phyloP scores from a whole-genome alignment of 2,888 invertebrate genomes.

The Azorinus chamasolen region DNA sequence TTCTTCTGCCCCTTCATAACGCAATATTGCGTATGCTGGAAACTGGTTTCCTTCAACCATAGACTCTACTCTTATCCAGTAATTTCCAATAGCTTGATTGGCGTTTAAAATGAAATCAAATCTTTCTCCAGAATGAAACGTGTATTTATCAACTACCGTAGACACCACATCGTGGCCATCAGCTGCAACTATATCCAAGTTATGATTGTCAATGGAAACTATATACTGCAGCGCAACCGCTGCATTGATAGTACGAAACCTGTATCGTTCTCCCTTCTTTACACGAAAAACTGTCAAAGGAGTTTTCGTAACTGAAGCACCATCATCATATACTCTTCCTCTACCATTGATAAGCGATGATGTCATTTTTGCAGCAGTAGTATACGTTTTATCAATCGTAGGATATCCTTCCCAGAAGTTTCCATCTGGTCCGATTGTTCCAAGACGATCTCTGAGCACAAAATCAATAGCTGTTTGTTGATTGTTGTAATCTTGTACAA shows the following conservation, averaged over 20 bases:
- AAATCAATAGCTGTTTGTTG: conserved; percentile 4
- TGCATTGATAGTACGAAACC: conserved; percentile 74
- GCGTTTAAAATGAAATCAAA: conserved; percentile 75
- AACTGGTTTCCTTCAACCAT: conserved; percentile 50
- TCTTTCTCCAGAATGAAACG: conserved; percentile 76
- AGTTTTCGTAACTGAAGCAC: conserved; percentile 33
- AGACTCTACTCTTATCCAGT: conserved; percentile 77
- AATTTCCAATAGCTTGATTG: conserved; percentile 62
- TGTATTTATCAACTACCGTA: conserved; percentile 57
- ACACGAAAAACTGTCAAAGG: conserved; percentile 64
- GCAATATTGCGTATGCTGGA: conserved; percentile 61
- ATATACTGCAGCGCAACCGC: conserved; percentile 68
- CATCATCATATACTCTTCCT: conserved; percentile 57
- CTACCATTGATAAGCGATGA: conserved; percentile 71
- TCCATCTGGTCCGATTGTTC: conserved; percentile 13
- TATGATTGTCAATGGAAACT: conserved; percentile 75
- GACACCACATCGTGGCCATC: conserved; percentile 73
- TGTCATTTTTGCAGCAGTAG: conserved; percentile 31
- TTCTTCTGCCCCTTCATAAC: conserved; percentile 50
- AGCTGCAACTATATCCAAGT: conserved; percentile 67
- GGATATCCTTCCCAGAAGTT: background rate
- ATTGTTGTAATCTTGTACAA: conserved; percentile 66
- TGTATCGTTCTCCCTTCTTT: conserved; percentile 30
- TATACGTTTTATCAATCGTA: conserved; percentile 27
- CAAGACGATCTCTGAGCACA: background rate